These are phyloP conservation scores for Nyctalus aviator DNA, from an alignment of 2,797 vertebrate genomes.

Conservation along the genomic window DNA sequence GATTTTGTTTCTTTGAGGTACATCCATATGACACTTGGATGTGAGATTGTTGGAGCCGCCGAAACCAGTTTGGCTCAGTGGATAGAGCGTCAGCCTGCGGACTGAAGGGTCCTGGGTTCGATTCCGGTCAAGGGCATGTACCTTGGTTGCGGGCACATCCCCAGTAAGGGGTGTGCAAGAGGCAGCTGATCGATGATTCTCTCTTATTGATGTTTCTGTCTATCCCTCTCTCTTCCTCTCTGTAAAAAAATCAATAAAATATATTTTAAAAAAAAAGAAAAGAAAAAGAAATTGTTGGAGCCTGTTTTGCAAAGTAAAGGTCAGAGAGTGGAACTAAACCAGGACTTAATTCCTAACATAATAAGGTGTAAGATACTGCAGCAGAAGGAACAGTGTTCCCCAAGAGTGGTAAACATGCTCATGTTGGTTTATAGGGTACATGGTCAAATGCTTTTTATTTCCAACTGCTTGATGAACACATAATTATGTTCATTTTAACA, in stretches of 20 bases:
- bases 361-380: background rate
- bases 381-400: background rate
- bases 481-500: background rate
- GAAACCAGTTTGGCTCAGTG: no score
- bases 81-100: no score
- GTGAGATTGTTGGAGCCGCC: background rate
- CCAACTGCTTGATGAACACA: background rate
- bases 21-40: background rate
- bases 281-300: background rate
- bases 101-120: no score
- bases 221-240: no score
- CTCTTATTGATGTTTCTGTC: no score
- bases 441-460: background rate
- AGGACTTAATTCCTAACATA: background rate
- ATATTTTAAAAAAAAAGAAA: no score
- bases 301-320: constrained; percentile 16
- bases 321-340: background rate
- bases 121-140: no score
- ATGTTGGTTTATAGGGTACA: no score
- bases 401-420: background rate
- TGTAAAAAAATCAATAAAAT: no score
- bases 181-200: no score
- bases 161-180: no score
- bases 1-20: background rate
- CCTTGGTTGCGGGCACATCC: no score